Base-by-base conservation (phyloP, 1,140 invertebrate genomes). In the Apis cerana region DNA sequence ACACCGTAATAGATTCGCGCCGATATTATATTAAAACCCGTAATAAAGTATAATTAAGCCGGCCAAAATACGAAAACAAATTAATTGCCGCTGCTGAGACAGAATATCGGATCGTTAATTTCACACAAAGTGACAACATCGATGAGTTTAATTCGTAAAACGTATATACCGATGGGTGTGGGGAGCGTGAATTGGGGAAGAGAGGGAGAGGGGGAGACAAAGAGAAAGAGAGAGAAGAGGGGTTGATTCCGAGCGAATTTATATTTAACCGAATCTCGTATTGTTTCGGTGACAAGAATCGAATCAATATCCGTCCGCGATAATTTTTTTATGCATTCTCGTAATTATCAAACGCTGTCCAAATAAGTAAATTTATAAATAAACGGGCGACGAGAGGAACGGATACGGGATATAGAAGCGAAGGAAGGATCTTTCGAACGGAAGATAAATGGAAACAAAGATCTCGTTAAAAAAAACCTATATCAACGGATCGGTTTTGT, bases 91-190 rank as follows among this genome's bases (percentile, higher is more conserved):
- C 12, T 71, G 62, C 61, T 13, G 59, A 43, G 61, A 74, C 21
- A 80, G 59, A 75, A 80, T 80, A 72, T 61, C 69, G 58, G 33
- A 48, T 56, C 50, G 59, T 80, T 72, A 80, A 80, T 80, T 74
- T 80, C 52, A 19, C 69, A 65, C 58, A 65, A 62, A 80, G 69
- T 65, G 67, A 68, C 48, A 80, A n/a, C 48, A 56, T 72, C 78
- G 56, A 43, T 50, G 61, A 64, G 58, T 80, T 74, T 74, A 62
- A 74, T 80, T 80, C 65, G 59, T 23, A 48, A 48, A 48, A 77
- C 15, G n/a, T 75, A 72, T 21, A 71, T 74, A 15, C 56, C 83
- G 62, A 15, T 27, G 33, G 27, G 48, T 27, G 27, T 9, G 43
- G 21, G 58, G 56, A 3, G 56, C 54, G 19, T 2, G 27, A 27